Base-by-base conservation (phyloP, 2,797 vertebrate genomes). In the Staurois parvus region DNA sequence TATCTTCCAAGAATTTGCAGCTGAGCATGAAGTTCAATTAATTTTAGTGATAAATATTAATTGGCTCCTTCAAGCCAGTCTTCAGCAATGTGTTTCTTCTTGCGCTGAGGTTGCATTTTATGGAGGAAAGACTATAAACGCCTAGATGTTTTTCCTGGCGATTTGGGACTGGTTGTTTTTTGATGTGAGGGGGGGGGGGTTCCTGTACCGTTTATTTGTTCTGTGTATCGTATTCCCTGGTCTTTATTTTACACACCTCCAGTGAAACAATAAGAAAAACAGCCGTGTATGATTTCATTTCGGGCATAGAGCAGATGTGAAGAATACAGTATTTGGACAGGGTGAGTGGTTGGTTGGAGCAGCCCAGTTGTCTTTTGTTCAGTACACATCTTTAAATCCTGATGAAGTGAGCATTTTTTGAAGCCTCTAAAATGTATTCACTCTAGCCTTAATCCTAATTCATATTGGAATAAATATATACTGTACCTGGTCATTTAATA, bases 21-120 rank as follows among this genome's bases (percentile, higher is more conserved):
- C 28, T 3, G 11, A 62, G 75, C 37, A n/a, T 72, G 66, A 84
- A 62, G 68, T 79, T 79, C 56, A 79, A 66, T 79, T 79, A 84
- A 66, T 79, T 84, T 84, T 64, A 73, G 68, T 79, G 69, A 79
- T 66, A 48, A 79, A 72, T 84, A 84, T 79, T 84, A 84, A 84
- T 84, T 84, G 76, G 52, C 56, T 12, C 45, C 24, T 37, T 48
- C 52, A 79, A 72, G 8, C 78, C 13, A n/a, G 72, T 77, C 72
- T 79, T 8, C 69, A 66, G 37, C 66, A 66, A 2, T 48, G 56
- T 2, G 29, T 45, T 66, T 48, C 19, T 42, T n/a, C 11, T 42
- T 29, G 21, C 0, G 69, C 83, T 78, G 75, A 84, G 48, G 69
- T 24, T 64, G 83, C 83, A 72, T 84, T 84, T 84, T 69, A 6